These are phyloP conservation scores for Cataglyphis cursor DNA, from an alignment of 2,888 invertebrate species.

Conservation along the genomic window DNA sequence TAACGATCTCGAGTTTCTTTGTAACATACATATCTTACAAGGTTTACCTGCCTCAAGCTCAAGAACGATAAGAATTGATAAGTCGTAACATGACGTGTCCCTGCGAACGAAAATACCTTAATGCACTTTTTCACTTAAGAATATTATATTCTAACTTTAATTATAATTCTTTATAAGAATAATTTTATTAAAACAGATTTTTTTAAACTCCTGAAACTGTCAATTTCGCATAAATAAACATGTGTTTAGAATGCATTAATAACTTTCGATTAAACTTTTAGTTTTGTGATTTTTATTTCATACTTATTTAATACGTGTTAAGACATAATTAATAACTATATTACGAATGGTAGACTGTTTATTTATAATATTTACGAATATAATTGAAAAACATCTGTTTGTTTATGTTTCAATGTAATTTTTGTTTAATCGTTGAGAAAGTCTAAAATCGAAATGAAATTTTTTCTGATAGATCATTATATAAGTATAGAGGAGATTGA, in stretches of 20 bases:
- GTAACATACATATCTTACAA: neutral
- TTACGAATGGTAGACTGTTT: neutral
- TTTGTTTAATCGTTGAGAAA: neutral
- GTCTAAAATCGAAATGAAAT: constrained; percentile 40
- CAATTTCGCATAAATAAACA: neutral
- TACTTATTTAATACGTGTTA: neutral
- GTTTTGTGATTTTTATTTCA: neutral
- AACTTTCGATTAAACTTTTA: constrained; percentile 32
- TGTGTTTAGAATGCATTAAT: neutral
- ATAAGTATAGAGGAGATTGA: constrained; percentile 54
- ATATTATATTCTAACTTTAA: neutral
- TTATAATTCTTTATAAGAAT: neutral
- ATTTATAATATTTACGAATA: neutral
- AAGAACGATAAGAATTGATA: constrained; percentile 9
- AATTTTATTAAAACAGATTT: neutral
- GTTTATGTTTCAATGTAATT: neutral
- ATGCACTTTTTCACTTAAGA: neutral
- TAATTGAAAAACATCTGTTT: neutral
- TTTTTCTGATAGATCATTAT: constrained; percentile 58
- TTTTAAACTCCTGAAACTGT: neutral
- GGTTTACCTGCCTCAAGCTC: neutral
- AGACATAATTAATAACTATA: neutral
- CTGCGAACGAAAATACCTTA: neutral
- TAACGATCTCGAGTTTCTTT: too few relatives aligned
- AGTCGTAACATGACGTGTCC: neutral